Evolutionary conservation across 2,888 invertebrate genomes (phyloP).

Genomic region (Heliconius hortense): DNA sequence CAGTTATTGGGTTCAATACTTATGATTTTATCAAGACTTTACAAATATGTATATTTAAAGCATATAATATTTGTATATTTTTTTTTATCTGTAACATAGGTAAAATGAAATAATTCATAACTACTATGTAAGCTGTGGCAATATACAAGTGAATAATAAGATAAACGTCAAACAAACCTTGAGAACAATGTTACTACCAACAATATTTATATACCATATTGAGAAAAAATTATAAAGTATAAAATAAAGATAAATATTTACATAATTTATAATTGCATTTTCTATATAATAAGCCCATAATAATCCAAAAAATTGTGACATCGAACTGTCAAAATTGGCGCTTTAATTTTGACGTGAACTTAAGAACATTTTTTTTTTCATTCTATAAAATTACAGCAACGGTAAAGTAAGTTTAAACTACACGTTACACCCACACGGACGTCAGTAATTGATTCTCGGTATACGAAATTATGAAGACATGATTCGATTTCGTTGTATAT

Average conservation of each 20-base stretch:
- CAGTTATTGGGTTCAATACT: background rate
- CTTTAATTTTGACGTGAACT: background rate
- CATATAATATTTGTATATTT: background rate
- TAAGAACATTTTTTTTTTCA: background rate
- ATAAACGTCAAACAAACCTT: too few relatives aligned
- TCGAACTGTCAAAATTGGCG: constrained; percentile 3
- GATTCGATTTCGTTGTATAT: constrained; percentile 31
- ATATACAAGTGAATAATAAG: background rate
- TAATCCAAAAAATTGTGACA: background rate
- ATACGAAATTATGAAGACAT: constrained; percentile 26
- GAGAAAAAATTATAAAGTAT: too few relatives aligned
- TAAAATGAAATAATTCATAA: background rate
- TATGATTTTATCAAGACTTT: background rate
- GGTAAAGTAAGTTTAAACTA: constrained; percentile 31
- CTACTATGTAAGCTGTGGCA: background rate
- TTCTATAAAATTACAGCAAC: constrained; percentile 26
- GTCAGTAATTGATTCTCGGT: constrained; percentile 32
- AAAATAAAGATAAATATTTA: background rate
- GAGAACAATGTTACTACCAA: too few relatives aligned
- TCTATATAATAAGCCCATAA: background rate
- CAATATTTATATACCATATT: too few relatives aligned
- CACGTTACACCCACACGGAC: constrained; percentile 21
- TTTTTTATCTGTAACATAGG: too few relatives aligned
- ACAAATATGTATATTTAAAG: background rate
- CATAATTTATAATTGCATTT: background rate